Percentiles rank a stretch among this genome's conserved stretches.
Conservation (phyloP, 2,113 vertebrate genomes). For the Sinosuthora webbiana region DNA sequence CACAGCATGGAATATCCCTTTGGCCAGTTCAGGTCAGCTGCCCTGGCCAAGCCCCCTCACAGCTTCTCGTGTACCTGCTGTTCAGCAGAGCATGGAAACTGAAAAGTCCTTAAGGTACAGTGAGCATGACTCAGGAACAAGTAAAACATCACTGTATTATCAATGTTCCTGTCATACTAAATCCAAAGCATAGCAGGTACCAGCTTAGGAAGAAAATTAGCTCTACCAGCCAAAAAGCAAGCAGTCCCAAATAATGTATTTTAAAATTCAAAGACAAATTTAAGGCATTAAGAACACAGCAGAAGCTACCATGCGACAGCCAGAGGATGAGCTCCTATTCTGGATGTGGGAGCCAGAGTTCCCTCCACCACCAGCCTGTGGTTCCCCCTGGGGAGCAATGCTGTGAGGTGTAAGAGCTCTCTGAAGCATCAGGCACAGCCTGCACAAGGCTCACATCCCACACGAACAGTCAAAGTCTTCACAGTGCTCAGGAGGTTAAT, state of each 20-base stretch:
- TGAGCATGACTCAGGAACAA: not conserved
- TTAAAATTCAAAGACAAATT: not conserved
- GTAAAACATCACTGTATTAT: not conserved
- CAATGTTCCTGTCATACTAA: rapidly evolving
- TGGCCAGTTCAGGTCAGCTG: not conserved
- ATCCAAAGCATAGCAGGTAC: not conserved
- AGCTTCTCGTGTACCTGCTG: not conserved
- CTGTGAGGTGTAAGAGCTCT: not conserved
- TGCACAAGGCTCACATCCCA: not conserved
- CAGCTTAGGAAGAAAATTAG: not conserved
- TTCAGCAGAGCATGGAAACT: not conserved
- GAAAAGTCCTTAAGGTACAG: not conserved
- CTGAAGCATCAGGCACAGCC: not conserved
- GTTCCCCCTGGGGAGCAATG: not conserved
- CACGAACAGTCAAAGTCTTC: not conserved
- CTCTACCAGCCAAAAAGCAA: not conserved
- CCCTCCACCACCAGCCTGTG: not conserved
- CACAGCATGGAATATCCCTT: not conserved
- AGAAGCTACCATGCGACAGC: not conserved
- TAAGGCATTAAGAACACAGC: not conserved
- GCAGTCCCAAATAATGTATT: not conserved
- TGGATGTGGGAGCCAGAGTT: rapidly evolving
- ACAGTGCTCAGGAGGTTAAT: not conserved
- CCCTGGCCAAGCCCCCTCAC: not conserved
- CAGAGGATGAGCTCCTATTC: not conserved